Evolutionary conservation across 2,797 vertebrate species (phyloP), one percentile per base, ranked within the genome.

Genomic region (Phalanger gymnotis): DNA sequence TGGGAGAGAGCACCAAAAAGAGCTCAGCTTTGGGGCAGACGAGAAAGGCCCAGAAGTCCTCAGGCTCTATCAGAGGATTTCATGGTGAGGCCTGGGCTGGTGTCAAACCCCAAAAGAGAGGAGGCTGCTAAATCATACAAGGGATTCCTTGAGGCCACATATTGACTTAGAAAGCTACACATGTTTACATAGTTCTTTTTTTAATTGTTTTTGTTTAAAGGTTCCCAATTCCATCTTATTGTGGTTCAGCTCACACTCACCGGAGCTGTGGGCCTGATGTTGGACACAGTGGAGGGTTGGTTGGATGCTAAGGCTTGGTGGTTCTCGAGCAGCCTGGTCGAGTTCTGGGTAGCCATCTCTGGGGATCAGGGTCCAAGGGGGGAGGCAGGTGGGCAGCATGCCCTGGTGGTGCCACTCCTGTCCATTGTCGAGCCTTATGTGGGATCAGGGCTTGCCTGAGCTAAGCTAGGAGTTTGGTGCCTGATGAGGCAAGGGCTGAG

Each of bases 71-170:
- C n/a, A 66, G 34, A n/a, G 40, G 66, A 5, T 73, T 19, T 16
- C 34, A 22, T 40, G 16, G 31, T 61, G 31, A 31, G 31, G 31
- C 31, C 58, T 4, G 4, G 12, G 14, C 14, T n/a, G 13, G 4
- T 58, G 57, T 58, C 57, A 30, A 0, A 34, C 58, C 34, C 58
- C 30, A 28, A 56, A 25, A 57, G 57, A 61, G 31, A 34, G 2
- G 11, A 31, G 54, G 94, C 96, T 96, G 94, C 96, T 14, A 97
- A 96, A 94, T 94, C 95, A 96, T 0, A n/a, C 94, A 87, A n/a
- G 52, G 34, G 34, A 40, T n/a, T 40, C 34, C 5, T 22, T 30
- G 1, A 2, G 61, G 34, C 34, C 58, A 34, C 30, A 31, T 13
- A 13, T 34, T 61, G 61, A 73, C 73, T 25, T 11, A 5, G n/a